These are phyloP conservation scores for Aphelocoma coerulescens DNA, from an alignment of 2,113 vertebrate species.

Conservation along the genomic window DNA sequence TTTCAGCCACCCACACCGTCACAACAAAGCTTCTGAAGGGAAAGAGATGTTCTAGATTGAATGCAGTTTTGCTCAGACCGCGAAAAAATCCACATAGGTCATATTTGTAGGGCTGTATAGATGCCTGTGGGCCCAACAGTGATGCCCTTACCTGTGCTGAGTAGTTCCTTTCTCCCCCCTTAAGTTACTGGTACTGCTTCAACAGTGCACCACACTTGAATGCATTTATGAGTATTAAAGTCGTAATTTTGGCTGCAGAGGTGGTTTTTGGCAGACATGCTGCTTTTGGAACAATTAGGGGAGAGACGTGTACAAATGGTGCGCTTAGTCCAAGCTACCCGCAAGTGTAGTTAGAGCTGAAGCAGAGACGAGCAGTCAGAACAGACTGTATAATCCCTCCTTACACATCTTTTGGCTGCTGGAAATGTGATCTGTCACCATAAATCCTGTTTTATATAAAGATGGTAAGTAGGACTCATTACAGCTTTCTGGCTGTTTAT, in stretches of 20 bases:
- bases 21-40: not conserved
- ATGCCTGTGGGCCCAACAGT: not conserved
- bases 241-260: not conserved
- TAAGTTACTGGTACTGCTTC: not conserved
- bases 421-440: not conserved
- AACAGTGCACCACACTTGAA: not conserved
- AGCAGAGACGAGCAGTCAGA: not conserved
- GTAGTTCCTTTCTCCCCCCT: not conserved
- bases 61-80: not conserved
- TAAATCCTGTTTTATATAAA: conserved; percentile 16
- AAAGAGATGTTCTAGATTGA: not conserved
- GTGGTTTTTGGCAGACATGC: not conserved
- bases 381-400: not conserved
- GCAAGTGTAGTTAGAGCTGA: not conserved
- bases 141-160: rapidly evolving
- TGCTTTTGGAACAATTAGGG: not conserved
- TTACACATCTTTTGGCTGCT: conserved; percentile 1
- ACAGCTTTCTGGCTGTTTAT: conserved; percentile 23
- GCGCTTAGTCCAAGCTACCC: not conserved
- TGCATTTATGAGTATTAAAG: not conserved
- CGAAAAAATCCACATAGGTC: rapidly evolving
- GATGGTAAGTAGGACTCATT: conserved; percentile 1
- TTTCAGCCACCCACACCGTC: not conserved
- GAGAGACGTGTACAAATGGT: not conserved
- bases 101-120: not conserved